phyloP scores from a whole-genome alignment of 2,888 invertebrate genomes.

The Catocala sponsa region DNA sequence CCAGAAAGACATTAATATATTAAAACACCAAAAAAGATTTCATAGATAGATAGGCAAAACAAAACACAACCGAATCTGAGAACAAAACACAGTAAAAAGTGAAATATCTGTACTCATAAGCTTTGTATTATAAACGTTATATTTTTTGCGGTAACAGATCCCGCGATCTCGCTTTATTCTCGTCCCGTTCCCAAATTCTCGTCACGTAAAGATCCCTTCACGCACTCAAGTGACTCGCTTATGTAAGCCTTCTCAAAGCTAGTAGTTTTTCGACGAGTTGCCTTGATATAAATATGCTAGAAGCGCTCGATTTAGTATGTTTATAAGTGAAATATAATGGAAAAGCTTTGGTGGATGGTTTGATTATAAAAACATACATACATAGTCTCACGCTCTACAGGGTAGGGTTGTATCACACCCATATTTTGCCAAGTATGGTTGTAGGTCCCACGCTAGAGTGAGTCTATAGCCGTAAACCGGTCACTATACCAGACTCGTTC shows the following conservation, averaged over 20 bases:
- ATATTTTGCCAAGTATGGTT: no score
- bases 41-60: slow-evolving; percentile 1
- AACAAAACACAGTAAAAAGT: slow-evolving; percentile 15
- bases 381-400: no score
- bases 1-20: no score
- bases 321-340: no score
- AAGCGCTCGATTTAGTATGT: neutral
- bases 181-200: slow-evolving; percentile 7
- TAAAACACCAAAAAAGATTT: no score
- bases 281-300: slow-evolving; percentile 5
- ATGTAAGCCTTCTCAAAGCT: slow-evolving; percentile 15
- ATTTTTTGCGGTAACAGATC: slow-evolving; percentile 19
- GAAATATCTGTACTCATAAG: slow-evolving; percentile 23
- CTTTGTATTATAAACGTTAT: slow-evolving; percentile 17
- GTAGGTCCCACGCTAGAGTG: no score
- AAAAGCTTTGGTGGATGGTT: no score
- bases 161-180: slow-evolving; percentile 11
- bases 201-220: slow-evolving; percentile 19
- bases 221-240: slow-evolving; percentile 21
- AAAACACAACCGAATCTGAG: slow-evolving; percentile 4
- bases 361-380: no score
- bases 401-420: no score
- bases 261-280: slow-evolving; percentile 15
- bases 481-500: no score
- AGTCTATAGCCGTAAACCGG: no score